phyloP scores from a whole-genome alignment of 2,113 vertebrate genomes.

The Tragulus kanchil region DNA sequence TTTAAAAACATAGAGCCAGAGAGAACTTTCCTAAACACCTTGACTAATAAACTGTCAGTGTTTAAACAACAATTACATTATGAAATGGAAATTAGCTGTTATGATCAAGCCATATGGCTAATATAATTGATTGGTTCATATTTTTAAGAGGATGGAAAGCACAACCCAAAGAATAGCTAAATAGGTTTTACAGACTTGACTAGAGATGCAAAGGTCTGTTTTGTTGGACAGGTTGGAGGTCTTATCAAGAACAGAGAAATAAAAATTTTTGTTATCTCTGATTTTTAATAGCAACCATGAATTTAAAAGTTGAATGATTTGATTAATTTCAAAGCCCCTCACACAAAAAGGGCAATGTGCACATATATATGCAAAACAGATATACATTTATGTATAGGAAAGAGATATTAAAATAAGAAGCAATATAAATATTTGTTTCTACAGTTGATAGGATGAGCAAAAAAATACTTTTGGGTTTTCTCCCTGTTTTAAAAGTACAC shows the following conservation, averaged over 20 bases:
- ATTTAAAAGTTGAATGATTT: neutral
- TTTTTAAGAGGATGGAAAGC: conserved; percentile 83
- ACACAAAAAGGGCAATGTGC: neutral
- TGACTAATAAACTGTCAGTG: conserved; percentile 85
- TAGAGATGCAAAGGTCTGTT: conserved; percentile 74
- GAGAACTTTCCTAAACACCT: conserved; percentile 83
- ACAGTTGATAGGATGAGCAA: neutral
- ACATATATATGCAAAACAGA: neutral
- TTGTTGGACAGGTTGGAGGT: conserved; percentile 67
- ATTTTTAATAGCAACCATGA: conserved; percentile 55
- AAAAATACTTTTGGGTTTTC: neutral
- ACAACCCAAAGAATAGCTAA: conserved; percentile 77
- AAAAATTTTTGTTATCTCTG: neutral
- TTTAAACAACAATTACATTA: conserved; percentile 86
- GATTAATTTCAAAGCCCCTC: neutral
- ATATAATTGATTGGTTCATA: conserved; percentile 87
- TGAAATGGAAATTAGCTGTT: conserved; percentile 86
- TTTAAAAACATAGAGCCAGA: conserved; percentile 72
- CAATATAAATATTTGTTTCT: neutral
- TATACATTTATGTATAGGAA: neutral
- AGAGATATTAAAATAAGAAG: conserved; percentile 2
- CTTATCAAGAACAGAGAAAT: neutral
- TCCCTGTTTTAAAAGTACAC: neutral
- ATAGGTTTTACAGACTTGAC: conserved; percentile 83
- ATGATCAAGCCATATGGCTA: conserved; percentile 87